Percentiles rank a stretch among this genome's conserved stretches.
These are phyloP conservation scores for Falco concolor DNA, from an alignment of 2,797 vertebrate genomes.

Conservation along the genomic window DNA sequence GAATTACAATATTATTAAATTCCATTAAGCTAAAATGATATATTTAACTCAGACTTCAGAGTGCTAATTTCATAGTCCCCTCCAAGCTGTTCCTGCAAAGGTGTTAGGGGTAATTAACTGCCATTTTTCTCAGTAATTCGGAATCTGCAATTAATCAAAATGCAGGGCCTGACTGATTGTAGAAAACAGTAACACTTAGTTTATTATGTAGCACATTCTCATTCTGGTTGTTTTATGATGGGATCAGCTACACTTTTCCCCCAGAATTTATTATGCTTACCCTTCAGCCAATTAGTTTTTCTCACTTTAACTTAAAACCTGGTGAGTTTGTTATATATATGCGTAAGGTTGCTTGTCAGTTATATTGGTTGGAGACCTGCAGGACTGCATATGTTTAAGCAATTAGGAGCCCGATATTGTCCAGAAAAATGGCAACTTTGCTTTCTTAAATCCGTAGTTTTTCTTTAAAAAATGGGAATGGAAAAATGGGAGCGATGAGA, in stretches of 20 bases:
- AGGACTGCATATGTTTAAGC: constrained; percentile 47
- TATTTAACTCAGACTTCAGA: constrained; percentile 63
- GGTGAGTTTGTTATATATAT: constrained; percentile 62
- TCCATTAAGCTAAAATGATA: constrained; percentile 63
- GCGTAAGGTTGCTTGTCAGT: constrained; percentile 38
- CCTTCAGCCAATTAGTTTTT: constrained; percentile 69
- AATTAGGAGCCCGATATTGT: constrained; percentile 18
- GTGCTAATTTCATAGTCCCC: constrained; percentile 70
- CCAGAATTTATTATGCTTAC: constrained; percentile 68
- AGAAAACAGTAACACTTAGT: constrained; percentile 71
- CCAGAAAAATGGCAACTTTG: not conserved
- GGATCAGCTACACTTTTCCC: constrained; percentile 52
- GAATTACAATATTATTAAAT: constrained; percentile 70
- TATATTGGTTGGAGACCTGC: constrained; percentile 2
- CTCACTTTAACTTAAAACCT: constrained; percentile 67
- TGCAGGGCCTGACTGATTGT: constrained; percentile 35
- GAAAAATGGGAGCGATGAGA: not conserved
- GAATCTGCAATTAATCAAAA: constrained; percentile 79
- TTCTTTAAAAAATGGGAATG: not conserved
- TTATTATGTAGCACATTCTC: constrained; percentile 74
- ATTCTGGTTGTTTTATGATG: constrained; percentile 67
- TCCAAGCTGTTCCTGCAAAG: constrained; percentile 67
- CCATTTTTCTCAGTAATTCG: constrained; percentile 73
- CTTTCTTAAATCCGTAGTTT: not conserved
- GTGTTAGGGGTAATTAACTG: constrained; percentile 77